Base-by-base conservation (phyloP, 2,113 vertebrate species). In the Corythoichthys intestinalis region DNA sequence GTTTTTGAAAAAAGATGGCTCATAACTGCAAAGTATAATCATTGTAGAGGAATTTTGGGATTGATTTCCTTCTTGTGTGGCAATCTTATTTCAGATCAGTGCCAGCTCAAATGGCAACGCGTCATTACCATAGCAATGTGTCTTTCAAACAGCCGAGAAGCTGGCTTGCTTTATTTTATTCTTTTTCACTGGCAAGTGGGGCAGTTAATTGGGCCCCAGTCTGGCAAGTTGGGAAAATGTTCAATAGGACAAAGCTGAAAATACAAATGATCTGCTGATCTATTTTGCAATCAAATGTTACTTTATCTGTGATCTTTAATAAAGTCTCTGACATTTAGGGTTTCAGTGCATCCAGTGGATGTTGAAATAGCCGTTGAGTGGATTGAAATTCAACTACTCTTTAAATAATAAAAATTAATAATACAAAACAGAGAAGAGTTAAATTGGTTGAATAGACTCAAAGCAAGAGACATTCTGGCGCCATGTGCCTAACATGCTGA, bases 401-500 rank as follows among this genome's bases (percentile, higher is more conserved):
- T 28, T 28, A 28, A 28, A 28, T 28, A 28, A 28, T 28, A 28
- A 28, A 28, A 28, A 28, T 28, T 28, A 28, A 44, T 44, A 5
- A 44, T 44, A 7, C 6, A 44, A 44, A 44, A 44, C 9, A 44
- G 4, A 8, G 6, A 44, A 8, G 41, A 44, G 41, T 44, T 8
- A 44, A 71, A 62, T 71, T 57, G 48, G 48, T 37, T 64, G 49
- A 76, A 56, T 13, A 69, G 76, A 83, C 56, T 69, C 67, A 56
- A 53, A 69, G 61, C 60, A 20, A 47, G 53, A 67, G 66, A 53
- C 65, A 54, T 62, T 75, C 46, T 17, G 50, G 13, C 67, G 77
- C 73, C 68, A 78, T 70, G 78, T 76, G 87, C 86, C 77, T 80
- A 80, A 67, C 73, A 85, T 85, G 74, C 48, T 38, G 76, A 73